phyloP scores from a whole-genome alignment of 2,113 vertebrate genomes.

The Pelecanoides urinatrix region DNA sequence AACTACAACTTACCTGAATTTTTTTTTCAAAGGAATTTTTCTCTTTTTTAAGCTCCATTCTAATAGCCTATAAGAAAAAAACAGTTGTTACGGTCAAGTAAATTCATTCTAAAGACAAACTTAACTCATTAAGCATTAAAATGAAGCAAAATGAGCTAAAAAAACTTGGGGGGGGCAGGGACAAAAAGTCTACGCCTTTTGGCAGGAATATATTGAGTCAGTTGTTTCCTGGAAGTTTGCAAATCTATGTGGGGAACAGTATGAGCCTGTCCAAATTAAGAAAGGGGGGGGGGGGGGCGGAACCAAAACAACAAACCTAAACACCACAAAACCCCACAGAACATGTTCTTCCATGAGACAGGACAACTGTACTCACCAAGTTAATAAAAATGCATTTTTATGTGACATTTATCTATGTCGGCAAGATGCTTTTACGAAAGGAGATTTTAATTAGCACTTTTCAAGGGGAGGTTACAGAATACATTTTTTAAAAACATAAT shows the following conservation, averaged over 20 bases:
- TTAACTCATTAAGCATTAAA: background rate
- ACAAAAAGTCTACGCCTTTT: background rate
- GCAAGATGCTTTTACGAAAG: background rate
- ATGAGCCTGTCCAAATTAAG: background rate
- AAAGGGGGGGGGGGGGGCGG: no score
- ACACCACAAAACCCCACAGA: background rate
- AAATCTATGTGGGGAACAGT: background rate
- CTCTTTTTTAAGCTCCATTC: slow-evolving; percentile 64
- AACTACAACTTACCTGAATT: slow-evolving; percentile 74
- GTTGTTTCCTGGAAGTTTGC: background rate
- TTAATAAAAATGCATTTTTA: background rate
- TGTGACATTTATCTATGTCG: background rate
- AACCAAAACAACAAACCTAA: no score
- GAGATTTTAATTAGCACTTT: slow-evolving; percentile 1
- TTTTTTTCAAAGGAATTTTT: slow-evolving; percentile 71
- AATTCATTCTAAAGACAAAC: background rate
- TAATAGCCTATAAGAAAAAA: slow-evolving; percentile 45
- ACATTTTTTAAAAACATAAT: background rate
- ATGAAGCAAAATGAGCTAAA: background rate
- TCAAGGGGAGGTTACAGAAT: background rate
- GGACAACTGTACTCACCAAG: background rate
- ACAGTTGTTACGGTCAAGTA: background rate
- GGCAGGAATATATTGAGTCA: background rate
- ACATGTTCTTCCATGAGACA: background rate
- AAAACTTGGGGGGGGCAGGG: rapidly evolving